A percentile compares a stretch with the other conserved stretches of the same genome.
phyloP scores from a whole-genome alignment of 1,140 invertebrate species.

The Drosophila gunungcola region DNA sequence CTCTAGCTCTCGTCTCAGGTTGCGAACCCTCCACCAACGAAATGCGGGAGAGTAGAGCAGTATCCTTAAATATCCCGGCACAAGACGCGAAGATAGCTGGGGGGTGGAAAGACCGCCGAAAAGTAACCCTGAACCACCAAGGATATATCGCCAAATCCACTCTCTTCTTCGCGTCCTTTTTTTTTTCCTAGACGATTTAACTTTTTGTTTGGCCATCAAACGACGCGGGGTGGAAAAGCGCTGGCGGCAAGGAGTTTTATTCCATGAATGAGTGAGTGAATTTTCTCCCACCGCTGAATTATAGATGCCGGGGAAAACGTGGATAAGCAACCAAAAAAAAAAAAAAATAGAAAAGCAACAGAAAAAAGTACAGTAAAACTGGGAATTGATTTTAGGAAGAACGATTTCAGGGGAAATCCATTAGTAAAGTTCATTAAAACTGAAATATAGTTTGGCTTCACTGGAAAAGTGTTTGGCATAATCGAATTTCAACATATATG shows the following conservation, averaged over 20 bases:
- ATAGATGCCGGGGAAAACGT: constrained; percentile 20
- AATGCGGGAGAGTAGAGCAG: constrained; percentile 35
- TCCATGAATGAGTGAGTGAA: constrained; percentile 32
- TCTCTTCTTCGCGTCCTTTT: constrained; percentile 40
- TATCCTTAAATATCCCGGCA: constrained; percentile 45
- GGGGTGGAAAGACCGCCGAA: constrained; percentile 47
- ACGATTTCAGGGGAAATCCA: background rate
- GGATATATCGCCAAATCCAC: constrained; percentile 45
- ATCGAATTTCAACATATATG: too few relatives aligned
- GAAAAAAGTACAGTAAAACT: constrained; percentile 64
- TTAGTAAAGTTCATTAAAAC: constrained; percentile 7
- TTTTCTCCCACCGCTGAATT: constrained; percentile 23
- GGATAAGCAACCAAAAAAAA: constrained; percentile 24
- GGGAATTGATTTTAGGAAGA: constrained; percentile 14
- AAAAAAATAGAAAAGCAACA: constrained; percentile 14
- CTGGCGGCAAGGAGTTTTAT: constrained; percentile 36
- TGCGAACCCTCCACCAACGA: constrained; percentile 38
- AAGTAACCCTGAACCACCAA: constrained; percentile 60
- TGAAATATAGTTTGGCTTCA: background rate
- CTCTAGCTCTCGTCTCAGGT: constrained; percentile 42
- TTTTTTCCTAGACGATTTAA: constrained; percentile 61
- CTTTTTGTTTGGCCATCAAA: constrained; percentile 75
- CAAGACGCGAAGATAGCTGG: constrained; percentile 57
- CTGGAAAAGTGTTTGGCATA: background rate
- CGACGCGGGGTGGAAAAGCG: constrained; percentile 76